Percentiles rank a stretch among this genome's conserved stretches.
Conservation (phyloP, 37 sponge, comb jelly and placozoan genomes). For the Bolinopsis microptera region DNA sequence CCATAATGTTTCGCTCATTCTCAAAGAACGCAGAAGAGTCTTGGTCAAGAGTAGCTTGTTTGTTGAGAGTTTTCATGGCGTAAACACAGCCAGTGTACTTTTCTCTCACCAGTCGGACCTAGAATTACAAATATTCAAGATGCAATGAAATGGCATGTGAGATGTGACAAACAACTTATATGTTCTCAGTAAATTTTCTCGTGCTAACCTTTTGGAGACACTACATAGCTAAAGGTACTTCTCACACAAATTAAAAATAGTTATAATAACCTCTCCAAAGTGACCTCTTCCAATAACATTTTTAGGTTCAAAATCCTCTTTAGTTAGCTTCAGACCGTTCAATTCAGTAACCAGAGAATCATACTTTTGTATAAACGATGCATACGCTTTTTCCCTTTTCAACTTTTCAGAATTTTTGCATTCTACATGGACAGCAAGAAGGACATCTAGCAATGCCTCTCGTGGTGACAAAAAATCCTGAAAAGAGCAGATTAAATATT, state of each 20-base stretch:
- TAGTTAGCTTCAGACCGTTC: conserved; percentile 72
- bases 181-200: too few relatives aligned
- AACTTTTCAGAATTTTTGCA: conserved; percentile 28
- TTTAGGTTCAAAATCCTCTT: conserved; percentile 82
- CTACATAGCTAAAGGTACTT: too few relatives aligned
- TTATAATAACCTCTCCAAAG: conserved; percentile 87
- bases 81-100: conserved; percentile 78
- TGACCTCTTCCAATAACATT: conserved; percentile 89
- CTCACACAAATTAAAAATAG: not conserved
- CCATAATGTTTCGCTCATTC: conserved; percentile 99
- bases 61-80: conserved; percentile 97
- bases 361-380: conserved; percentile 66
- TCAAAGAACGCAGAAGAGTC: conserved; percentile 85
- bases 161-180: too few relatives aligned
- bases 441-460: conserved; percentile 11
- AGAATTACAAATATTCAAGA: not conserved
- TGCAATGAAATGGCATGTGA: too few relatives aligned
- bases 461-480: conserved; percentile 34
- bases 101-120: conserved; percentile 88
- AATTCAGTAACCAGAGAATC: conserved; percentile 71
- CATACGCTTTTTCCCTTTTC: not conserved
- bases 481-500: not conserved
- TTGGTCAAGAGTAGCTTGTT: conserved; percentile 85
- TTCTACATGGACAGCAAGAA: conserved; percentile 3
- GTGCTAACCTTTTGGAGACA: too few relatives aligned